Conservation (phyloP, 2,888 invertebrate species). For the Plutella xylostella region DNA sequence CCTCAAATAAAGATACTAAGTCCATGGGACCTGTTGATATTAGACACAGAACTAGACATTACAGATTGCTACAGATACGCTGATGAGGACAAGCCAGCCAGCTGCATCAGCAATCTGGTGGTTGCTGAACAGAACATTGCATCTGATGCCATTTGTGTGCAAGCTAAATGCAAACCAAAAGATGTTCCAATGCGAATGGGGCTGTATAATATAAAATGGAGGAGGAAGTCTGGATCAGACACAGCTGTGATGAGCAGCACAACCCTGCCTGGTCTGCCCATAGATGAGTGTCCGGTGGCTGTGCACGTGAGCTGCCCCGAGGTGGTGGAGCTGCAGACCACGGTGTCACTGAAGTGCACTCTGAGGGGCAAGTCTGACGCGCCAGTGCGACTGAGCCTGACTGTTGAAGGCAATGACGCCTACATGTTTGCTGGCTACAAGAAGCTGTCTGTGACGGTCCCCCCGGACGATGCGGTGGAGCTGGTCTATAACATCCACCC, state of each 20-base stretch:
- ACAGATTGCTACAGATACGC: constrained; percentile 54
- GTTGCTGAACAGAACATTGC: constrained; percentile 53
- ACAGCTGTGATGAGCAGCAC: constrained; percentile 64
- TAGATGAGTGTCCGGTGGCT: constrained; percentile 73
- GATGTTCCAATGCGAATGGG: constrained; percentile 52
- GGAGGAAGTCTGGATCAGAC: constrained; percentile 33
- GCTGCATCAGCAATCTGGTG: constrained; percentile 46
- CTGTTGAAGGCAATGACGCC: constrained; percentile 86
- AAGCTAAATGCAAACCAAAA: constrained; percentile 52
- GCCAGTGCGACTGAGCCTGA: constrained; percentile 78
- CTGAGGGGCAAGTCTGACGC: constrained; percentile 78
- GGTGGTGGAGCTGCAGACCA: constrained; percentile 78
- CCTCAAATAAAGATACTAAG: constrained; percentile 76
- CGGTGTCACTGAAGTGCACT: constrained; percentile 77
- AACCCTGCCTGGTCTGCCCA: constrained; percentile 64
- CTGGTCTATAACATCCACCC: constrained; percentile 85
- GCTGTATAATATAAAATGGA: constrained; percentile 59
- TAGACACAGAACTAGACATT: constrained; percentile 74
- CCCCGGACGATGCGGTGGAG: constrained; percentile 72
- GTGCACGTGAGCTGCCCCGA: constrained; percentile 76
- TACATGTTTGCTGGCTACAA: constrained; percentile 97
- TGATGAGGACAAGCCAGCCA: constrained; percentile 38
- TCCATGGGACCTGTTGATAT: constrained; percentile 76
- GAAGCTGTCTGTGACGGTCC: constrained; percentile 74
- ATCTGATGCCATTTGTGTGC: constrained; percentile 53